Conservation (phyloP, 2,113 vertebrate genomes). For the Amphilophus citrinellus region DNA sequence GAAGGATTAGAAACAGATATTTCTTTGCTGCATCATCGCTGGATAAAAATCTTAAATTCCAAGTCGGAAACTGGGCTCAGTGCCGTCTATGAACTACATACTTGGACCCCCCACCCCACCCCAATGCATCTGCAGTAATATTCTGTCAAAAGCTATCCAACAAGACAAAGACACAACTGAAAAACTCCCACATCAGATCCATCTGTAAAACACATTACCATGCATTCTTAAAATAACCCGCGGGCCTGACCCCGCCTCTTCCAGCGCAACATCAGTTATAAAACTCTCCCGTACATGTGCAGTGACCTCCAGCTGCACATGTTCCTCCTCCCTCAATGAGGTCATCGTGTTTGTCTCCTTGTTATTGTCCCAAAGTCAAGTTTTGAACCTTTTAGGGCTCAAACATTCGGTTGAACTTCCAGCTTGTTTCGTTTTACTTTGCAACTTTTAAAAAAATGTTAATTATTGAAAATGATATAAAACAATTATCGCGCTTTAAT, state of each 20-base stretch:
- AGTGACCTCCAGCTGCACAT: neutral
- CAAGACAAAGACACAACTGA: neutral
- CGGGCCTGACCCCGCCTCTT: neutral
- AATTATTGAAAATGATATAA: neutral
- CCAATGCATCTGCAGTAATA: neutral
- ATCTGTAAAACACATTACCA: neutral
- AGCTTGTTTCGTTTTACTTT: neutral
- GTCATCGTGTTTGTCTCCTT: neutral
- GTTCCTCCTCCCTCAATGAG: conserved; percentile 12
- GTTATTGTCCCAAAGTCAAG: neutral
- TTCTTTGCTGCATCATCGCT: neutral
- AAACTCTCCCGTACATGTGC: neutral
- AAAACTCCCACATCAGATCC: neutral
- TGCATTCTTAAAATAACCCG: neutral
- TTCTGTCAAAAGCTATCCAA: neutral
- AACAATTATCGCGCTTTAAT: neutral
- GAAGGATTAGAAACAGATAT: neutral
- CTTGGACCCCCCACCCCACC: neutral
- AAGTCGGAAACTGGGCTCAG: neutral
- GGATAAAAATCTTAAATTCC: neutral
- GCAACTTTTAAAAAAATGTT: fast-evolving
- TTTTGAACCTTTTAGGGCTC: neutral
- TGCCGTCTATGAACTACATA: neutral
- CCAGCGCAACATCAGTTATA: neutral
- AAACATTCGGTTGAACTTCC: neutral